Conservation (phyloP, 2,797 vertebrate genomes). For the Urophycis tenuis region DNA sequence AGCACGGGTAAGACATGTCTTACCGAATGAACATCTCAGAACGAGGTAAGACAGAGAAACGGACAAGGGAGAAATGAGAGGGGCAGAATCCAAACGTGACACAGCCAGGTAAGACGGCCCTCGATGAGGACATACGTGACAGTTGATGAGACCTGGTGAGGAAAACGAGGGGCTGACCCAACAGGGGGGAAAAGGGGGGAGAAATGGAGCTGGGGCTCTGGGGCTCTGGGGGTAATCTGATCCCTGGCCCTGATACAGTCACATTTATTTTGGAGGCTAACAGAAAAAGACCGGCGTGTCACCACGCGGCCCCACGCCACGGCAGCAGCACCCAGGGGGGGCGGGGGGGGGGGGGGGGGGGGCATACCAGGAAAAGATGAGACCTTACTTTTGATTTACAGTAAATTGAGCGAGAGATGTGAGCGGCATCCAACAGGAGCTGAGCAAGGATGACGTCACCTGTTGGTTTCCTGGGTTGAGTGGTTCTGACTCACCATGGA, state of each 20-base stretch:
- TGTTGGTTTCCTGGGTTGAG: not conserved
- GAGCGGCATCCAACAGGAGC: not conserved
- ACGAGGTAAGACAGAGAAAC: conserved; percentile 12
- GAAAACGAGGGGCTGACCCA: conserved; percentile 3
- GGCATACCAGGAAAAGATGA: not conserved
- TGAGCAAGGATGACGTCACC: not conserved
- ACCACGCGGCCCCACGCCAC: conserved; percentile 51
- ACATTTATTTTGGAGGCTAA: conserved; percentile 66
- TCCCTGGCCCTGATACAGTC: conserved; percentile 59
- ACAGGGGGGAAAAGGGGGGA: conserved; percentile 11
- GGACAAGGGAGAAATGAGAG: too few relatives aligned
- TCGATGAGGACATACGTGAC: not conserved
- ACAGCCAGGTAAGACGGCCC: too few relatives aligned
- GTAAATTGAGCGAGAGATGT: not conserved
- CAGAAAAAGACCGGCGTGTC: conserved; percentile 64
- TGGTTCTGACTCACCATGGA: not conserved
- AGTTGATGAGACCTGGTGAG: not conserved
- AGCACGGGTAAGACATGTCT: conserved; percentile 32
- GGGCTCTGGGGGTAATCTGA: conserved; percentile 58
- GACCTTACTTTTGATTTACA: not conserved
- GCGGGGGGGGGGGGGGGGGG: not conserved
- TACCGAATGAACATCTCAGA: conserved; percentile 34
- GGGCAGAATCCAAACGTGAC: too few relatives aligned
- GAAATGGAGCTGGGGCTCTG: conserved; percentile 17
- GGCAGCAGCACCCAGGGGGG: not conserved